Evolutionary conservation across 1,140 invertebrate species (phyloP).

Genomic region (Drosophila prosaltans): DNA sequence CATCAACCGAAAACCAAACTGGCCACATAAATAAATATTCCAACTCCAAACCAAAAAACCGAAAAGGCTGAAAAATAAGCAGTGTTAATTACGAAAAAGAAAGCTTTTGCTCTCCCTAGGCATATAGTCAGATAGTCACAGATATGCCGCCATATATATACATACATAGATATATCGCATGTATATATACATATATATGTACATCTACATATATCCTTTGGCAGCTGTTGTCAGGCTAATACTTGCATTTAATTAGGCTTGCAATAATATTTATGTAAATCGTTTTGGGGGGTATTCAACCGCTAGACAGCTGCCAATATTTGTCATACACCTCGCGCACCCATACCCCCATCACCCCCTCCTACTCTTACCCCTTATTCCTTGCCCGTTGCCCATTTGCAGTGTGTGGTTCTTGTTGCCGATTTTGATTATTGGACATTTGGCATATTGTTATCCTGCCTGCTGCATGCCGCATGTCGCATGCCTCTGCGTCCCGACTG

Average conservation of each 20-base stretch:
- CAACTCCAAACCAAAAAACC: background rate
- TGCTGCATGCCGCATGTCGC: constrained; percentile 8
- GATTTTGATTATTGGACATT: constrained; percentile 57
- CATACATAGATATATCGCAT: constrained; percentile 23
- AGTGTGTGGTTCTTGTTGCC: constrained; percentile 21
- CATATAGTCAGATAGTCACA: constrained; percentile 35
- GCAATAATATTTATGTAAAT: constrained; percentile 82
- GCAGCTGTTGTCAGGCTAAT: constrained; percentile 61
- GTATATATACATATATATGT: constrained; percentile 19
- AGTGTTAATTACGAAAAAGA: constrained; percentile 72
- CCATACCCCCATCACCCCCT: background rate
- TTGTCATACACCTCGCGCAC: constrained; percentile 25
- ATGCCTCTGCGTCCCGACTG: constrained; percentile 1
- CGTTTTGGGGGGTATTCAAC: constrained; percentile 53
- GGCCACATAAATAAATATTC: constrained; percentile 75
- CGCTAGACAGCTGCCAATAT: constrained; percentile 71
- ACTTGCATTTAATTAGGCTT: constrained; percentile 82
- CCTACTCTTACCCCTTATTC: background rate
- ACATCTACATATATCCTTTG: constrained; percentile 30
- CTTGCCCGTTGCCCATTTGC: constrained; percentile 14
- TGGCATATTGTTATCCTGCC: constrained; percentile 56
- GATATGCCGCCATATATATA: constrained; percentile 18
- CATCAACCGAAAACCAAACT: constrained; percentile 41
- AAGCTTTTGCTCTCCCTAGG: constrained; percentile 26
- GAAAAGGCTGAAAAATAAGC: constrained; percentile 67